A percentile compares a stretch with the other conserved stretches of the same genome.
These are phyloP conservation scores for Melanostoma scalare DNA, from an alignment of 2,888 invertebrate species.

Conservation along the genomic window DNA sequence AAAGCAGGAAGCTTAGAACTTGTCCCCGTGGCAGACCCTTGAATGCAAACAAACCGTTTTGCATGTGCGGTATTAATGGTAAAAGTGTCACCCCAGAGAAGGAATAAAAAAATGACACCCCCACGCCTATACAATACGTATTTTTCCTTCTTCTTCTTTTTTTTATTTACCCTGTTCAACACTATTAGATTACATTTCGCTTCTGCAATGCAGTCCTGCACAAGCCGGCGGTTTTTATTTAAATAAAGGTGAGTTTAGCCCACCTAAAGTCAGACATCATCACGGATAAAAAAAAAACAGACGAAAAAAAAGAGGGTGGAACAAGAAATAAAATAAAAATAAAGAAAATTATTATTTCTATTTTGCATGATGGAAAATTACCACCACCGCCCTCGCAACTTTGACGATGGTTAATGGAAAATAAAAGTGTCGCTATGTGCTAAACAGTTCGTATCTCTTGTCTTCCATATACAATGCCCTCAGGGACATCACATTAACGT, in stretches of 20 bases:
- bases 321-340: conserved; percentile 62
- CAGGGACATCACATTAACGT: conserved; percentile 59
- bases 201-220: conserved; percentile 58
- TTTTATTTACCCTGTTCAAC: conserved; percentile 45
- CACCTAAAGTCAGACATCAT: conserved; percentile 57
- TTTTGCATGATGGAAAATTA: conserved; percentile 71
- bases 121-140: conserved; percentile 25
- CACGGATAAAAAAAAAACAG: conserved; percentile 13
- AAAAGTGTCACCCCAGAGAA: conserved; percentile 45
- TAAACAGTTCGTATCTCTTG: conserved; percentile 64
- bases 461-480: conserved; percentile 45
- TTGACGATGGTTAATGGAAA: conserved; percentile 68
- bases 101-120: conserved; percentile 42
- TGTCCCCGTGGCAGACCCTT: conserved; percentile 12
- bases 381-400: conserved; percentile 45
- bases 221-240: conserved; percentile 48
- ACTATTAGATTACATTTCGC: conserved; percentile 67
- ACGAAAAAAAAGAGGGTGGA: conserved; percentile 33
- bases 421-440: conserved; percentile 67
- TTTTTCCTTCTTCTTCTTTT: conserved; percentile 7
- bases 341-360: conserved; percentile 72
- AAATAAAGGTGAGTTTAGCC: conserved; percentile 68
- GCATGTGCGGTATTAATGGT: conserved; percentile 35
- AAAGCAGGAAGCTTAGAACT: conserved; percentile 31
- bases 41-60: conserved; percentile 20